Evolutionary conservation across 2,888 invertebrate species (phyloP), one percentile per base, ranked within the genome.

Genomic region (Asteroscopus sphinx): DNA sequence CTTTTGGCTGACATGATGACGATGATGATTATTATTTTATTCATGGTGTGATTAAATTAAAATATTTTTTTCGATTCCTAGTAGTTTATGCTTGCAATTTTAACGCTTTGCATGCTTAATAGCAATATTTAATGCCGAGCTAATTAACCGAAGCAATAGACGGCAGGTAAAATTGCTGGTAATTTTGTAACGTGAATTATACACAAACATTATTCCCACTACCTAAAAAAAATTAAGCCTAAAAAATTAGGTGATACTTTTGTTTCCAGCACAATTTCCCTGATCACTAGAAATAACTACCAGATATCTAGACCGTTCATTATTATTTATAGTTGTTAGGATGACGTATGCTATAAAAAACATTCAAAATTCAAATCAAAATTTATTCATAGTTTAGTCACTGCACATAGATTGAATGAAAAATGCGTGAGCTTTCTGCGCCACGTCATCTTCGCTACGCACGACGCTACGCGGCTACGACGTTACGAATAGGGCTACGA

Each of bases 371-470:
- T 16, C 11, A 28, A 41, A 16, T 13, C 17, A 48, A 40, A 48
- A n/a, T n/a, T n/a, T 64, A 36, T 40, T 17, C 15, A 26, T 45
- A 47, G 13, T 11, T 45, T 21, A 28, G 28, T 17, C 11, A 13
- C 11, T 17, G 16, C 1, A 15, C 9, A 25, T 47, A 8, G 15
- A 42, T 13, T 33, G 6, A 11, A 51, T 15, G 15, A 25, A 30
- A 30, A 3, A 55, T 30, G n/a, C 21, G 12, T 30, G n/a, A 40
- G 39, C 42, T 52, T 33, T 36, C 45, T 30, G 28, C 57, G 67
- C 74, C 79, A 78, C 78, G 77, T 79, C 77, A 69, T 57, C 67
- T 55, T 28, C 36, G 75, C 77, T 77, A 77, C 79, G 73, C 7
- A 60, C 37, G 44, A 55, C 61, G 75, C 79, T 79, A 79, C 79